Evolutionary conservation across 2,113 vertebrate species (phyloP).

Genomic region (Albula glossodonta): DNA sequence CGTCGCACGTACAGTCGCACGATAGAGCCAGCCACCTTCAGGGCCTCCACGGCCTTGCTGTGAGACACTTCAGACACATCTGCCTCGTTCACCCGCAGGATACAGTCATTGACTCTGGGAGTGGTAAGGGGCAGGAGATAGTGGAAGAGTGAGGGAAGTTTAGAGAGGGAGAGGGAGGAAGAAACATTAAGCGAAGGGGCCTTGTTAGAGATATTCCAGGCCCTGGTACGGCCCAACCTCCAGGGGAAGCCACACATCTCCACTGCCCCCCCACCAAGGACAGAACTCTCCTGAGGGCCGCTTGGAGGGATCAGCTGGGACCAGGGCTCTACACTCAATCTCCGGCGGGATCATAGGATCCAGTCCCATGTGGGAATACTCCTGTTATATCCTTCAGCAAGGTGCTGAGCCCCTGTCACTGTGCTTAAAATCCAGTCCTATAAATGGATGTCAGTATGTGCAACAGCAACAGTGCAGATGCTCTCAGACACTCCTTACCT

Average conservation of each 20-base stretch:
- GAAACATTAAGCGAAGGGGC: background rate
- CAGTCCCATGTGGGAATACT: background rate
- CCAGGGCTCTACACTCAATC: slow-evolving; percentile 25
- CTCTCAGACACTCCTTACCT: background rate
- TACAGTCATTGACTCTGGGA: slow-evolving; percentile 93
- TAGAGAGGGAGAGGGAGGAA: slow-evolving; percentile 11
- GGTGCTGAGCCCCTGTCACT: background rate
- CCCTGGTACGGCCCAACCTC: background rate
- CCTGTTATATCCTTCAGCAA: background rate
- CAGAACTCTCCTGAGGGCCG: slow-evolving; percentile 47
- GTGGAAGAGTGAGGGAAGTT: background rate
- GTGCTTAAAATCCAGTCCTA: background rate
- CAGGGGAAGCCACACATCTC: slow-evolving; percentile 27
- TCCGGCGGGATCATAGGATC: background rate
- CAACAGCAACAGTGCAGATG: background rate
- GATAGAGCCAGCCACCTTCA: slow-evolving; percentile 92
- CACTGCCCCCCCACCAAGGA: slow-evolving; percentile 41
- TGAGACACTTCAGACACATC: slow-evolving; percentile 93
- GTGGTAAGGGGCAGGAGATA: background rate
- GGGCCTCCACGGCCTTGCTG: slow-evolving; percentile 91
- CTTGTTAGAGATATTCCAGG: background rate
- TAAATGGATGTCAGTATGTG: background rate
- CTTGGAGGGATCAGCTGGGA: slow-evolving; percentile 55
- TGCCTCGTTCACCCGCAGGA: slow-evolving; percentile 90
- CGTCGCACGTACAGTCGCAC: slow-evolving; percentile 89